phyloP scores from a whole-genome alignment of 2,113 vertebrate genomes.

The Pedetes capensis region DNA sequence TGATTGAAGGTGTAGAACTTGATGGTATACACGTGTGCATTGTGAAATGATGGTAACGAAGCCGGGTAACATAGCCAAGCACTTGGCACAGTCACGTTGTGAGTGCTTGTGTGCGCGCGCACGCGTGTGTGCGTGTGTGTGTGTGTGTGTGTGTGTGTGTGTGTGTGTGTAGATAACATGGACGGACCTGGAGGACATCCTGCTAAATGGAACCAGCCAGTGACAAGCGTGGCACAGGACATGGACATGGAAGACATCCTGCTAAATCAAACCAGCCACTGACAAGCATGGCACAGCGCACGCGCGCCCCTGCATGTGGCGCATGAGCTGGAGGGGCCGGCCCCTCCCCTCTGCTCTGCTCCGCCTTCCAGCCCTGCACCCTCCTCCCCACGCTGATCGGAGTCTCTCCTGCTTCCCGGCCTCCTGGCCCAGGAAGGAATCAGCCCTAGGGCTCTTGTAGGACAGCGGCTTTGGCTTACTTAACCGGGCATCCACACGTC shows the following conservation, averaged over 20 bases:
- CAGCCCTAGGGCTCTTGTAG: accelerated
- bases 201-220: neutral
- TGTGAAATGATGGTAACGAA: neutral
- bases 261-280: neutral
- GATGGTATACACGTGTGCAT: neutral
- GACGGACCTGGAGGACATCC: neutral
- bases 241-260: neutral
- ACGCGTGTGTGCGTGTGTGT: neutral
- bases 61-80: too few species aligned
- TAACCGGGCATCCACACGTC: accelerated
- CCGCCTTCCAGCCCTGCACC: accelerated
- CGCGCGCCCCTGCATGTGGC: too few species aligned
- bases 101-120: neutral
- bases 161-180: neutral
- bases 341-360: neutral
- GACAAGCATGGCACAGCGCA: accelerated
- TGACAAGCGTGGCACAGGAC: too few species aligned
- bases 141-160: neutral
- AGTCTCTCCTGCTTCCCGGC: too few species aligned
- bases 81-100: neutral
- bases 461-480: too few species aligned
- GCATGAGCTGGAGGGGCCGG: accelerated
- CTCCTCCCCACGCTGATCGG: too few species aligned
- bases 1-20: neutral
- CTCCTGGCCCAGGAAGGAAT: accelerated